Evolutionary conservation across 2,797 vertebrate species (phyloP).

Genomic region (Sciaenops ocellatus): DNA sequence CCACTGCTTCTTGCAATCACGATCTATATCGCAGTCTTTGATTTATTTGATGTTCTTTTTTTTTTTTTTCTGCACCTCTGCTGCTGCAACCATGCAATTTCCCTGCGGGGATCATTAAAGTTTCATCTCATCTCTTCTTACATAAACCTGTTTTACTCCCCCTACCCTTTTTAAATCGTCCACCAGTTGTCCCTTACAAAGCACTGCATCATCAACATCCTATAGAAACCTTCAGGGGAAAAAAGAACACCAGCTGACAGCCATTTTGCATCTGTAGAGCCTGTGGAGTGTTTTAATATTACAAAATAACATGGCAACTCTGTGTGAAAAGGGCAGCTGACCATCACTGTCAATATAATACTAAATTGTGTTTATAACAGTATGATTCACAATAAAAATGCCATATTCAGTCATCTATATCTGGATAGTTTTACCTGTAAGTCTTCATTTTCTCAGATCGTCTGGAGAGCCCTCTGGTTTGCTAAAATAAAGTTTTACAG

Average conservation of each 20-base stretch:
- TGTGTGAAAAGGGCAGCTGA: background rate
- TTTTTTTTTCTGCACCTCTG: slow-evolving; percentile 47
- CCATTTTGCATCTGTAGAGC: background rate
- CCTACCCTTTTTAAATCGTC: slow-evolving; percentile 6
- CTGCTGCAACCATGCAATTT: slow-evolving; percentile 54
- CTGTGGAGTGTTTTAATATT: slow-evolving; percentile 2
- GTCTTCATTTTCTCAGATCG: background rate
- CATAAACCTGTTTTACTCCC: slow-evolving; percentile 57
- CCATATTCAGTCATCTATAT: slow-evolving; percentile 2
- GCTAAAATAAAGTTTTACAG: background rate
- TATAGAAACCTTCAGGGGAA: slow-evolving; percentile 7
- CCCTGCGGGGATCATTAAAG: slow-evolving; percentile 66
- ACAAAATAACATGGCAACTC: background rate
- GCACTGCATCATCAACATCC: slow-evolving; percentile 11
- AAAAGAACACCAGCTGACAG: background rate
- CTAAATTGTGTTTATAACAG: background rate
- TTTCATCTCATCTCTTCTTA: slow-evolving; percentile 65
- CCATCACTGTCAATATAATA: background rate
- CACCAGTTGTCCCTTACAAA: slow-evolving; percentile 32
- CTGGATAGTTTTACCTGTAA: slow-evolving; percentile 9
- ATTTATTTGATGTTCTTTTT: slow-evolving; percentile 54
- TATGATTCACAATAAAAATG: background rate
- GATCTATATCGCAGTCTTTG: slow-evolving; percentile 21
- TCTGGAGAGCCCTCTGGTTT: background rate
- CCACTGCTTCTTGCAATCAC: slow-evolving; percentile 16